These are phyloP conservation scores for Eulacestoma nigropectus DNA, from an alignment of 2,113 vertebrate genomes.

Conservation along the genomic window DNA sequence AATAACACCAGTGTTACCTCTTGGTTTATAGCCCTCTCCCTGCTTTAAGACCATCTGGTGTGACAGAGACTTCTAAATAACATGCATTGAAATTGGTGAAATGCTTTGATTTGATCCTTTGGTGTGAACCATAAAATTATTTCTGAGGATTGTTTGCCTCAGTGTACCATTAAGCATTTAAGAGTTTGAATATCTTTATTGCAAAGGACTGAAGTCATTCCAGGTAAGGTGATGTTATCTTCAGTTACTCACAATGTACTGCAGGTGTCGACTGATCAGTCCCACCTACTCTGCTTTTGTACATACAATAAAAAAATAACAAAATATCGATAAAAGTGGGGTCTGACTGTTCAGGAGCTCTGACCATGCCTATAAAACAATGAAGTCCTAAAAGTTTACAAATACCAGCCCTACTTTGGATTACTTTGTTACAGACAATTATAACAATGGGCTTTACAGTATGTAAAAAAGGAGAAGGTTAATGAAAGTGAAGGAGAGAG, in stretches of 20 bases:
- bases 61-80: not conserved
- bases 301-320: conserved; percentile 36
- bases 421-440: not conserved
- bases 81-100: not conserved
- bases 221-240: not conserved
- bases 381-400: conserved; percentile 19
- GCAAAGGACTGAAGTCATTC: not conserved
- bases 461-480: not conserved
- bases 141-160: not conserved
- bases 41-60: not conserved
- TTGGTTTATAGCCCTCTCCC: not conserved
- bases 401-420: not conserved
- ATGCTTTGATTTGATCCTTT: not conserved
- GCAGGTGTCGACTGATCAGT: not conserved
- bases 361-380: not conserved
- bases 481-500: not conserved
- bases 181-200: not conserved
- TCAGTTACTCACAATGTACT: not conserved
- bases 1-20: not conserved
- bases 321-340: not conserved
- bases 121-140: not conserved
- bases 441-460: not conserved
- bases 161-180: not conserved
- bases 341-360: not conserved
- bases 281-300: not conserved